phyloP scores from a whole-genome alignment of 1,140 invertebrate species.

The Metopolophium dirhodum region DNA sequence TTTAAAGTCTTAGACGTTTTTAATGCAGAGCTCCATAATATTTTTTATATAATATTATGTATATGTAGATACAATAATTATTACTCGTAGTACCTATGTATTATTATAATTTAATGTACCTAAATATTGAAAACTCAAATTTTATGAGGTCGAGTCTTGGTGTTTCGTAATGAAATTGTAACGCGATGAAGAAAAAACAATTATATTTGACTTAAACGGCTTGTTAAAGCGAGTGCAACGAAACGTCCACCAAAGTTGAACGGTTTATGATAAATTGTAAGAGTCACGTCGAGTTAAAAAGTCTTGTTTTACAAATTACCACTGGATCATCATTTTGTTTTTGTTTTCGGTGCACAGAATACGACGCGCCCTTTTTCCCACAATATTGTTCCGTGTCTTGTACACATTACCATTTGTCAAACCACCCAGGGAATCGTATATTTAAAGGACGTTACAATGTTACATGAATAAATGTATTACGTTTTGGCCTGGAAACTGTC shows the following conservation, averaged over 20 bases:
- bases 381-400: neutral
- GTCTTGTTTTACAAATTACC: conserved; percentile 8
- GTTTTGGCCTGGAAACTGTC: conserved; percentile 30
- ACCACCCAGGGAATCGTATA: conserved; percentile 5
- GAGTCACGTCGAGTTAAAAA: neutral
- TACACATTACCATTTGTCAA: conserved; percentile 40
- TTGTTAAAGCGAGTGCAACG: neutral
- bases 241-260: neutral
- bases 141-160: neutral
- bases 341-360: neutral
- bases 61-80: too few species aligned
- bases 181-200: neutral
- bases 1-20: neutral
- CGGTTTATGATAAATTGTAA: neutral
- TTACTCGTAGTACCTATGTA: neutral
- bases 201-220: neutral
- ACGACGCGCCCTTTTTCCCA: neutral
- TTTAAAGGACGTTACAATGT: conserved; percentile 6
- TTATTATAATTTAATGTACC: neutral
- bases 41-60: too few species aligned
- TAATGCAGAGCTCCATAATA: neutral
- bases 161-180: neutral
- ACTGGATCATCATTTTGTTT: neutral
- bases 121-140: neutral
- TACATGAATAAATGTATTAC: conserved; percentile 47